Percentiles rank a stretch among this genome's conserved stretches.
Conservation (phyloP, 2,113 vertebrate genomes). For the Gallinago media region DNA sequence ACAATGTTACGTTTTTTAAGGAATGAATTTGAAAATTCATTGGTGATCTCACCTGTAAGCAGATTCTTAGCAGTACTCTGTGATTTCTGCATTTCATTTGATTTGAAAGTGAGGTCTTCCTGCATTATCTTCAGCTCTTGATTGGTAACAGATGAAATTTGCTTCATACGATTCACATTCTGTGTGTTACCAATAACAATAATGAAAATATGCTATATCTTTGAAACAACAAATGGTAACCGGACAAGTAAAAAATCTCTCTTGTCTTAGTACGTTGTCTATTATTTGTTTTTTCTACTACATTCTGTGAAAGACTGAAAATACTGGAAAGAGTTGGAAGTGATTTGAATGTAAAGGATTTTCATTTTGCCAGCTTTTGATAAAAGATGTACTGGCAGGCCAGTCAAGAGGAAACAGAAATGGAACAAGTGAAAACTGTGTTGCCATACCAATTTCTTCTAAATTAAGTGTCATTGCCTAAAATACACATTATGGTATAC, state of each 20-base stretch:
- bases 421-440: not conserved
- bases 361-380: not conserved
- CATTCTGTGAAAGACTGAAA: not conserved
- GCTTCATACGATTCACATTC: conserved; percentile 89
- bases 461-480: not conserved
- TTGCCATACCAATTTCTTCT: not conserved
- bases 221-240: not conserved
- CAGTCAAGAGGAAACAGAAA: not conserved
- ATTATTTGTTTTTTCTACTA: not conserved
- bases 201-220: not conserved
- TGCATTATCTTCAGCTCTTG: conserved; percentile 94
- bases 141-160: conserved; percentile 89
- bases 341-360: not conserved
- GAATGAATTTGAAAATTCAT: not conserved
- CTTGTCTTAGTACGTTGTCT: not conserved
- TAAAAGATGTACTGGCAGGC: not conserved
- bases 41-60: conserved; percentile 82
- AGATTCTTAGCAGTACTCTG: conserved; percentile 91
- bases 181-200: conserved; percentile 64
- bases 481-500: not conserved
- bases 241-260: not conserved
- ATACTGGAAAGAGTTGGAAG: not conserved
- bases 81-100: conserved; percentile 94
- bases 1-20: not conserved
- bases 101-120: conserved; percentile 94